Conservation (phyloP, 2,113 vertebrate species). For the Menura novaehollandiae region DNA sequence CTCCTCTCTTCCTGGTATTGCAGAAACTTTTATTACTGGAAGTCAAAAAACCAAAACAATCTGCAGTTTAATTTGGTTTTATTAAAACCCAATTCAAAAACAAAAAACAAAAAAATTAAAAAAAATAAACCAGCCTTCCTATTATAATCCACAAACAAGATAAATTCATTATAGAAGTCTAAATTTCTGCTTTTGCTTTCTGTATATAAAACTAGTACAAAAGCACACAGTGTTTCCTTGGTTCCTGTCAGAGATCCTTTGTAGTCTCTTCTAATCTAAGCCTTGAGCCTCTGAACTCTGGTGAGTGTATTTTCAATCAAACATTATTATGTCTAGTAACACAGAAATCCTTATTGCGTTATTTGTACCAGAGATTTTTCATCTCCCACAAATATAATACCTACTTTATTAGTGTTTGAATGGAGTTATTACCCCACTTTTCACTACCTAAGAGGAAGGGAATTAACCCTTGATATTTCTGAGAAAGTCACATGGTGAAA, state of each 20-base stretch:
- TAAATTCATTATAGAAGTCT: not conserved
- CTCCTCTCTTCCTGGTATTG: not conserved
- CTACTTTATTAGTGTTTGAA: not conserved
- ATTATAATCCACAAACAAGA: not conserved
- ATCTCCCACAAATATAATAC: not conserved
- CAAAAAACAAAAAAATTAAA: fast-evolving
- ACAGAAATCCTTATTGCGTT: not conserved
- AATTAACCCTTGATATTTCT: not conserved
- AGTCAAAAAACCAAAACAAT: not conserved
- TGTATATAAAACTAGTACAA: not conserved
- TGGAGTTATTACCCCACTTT: not conserved
- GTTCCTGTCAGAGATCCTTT: not conserved
- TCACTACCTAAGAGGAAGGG: not conserved
- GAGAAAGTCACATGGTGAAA: not conserved
- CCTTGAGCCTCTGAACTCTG: not conserved
- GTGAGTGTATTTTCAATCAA: not conserved
- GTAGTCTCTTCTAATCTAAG: not conserved
- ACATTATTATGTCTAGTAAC: not conserved
- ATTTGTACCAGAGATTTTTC: not conserved
- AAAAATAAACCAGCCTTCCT: not conserved
- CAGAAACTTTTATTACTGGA: not conserved
- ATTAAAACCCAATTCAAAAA: not conserved
- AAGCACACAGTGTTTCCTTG: not conserved
- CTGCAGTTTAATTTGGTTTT: not conserved
- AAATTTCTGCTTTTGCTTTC: not conserved